Percentiles rank a stretch among this genome's conserved stretches.
Conservation (phyloP, 1,140 invertebrate genomes). For the Notospermus geniculatus region DNA sequence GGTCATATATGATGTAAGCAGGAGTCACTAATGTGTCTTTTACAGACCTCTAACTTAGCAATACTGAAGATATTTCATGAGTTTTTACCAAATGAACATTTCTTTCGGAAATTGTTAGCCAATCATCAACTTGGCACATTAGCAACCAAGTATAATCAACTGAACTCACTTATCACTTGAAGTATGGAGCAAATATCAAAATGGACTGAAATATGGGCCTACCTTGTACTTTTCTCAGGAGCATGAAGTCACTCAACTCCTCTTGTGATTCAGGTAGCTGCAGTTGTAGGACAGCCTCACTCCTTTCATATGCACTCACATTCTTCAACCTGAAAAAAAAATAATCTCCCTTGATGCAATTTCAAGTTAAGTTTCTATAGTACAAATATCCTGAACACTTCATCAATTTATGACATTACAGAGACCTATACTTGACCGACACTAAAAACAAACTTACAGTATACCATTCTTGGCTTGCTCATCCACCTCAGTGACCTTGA, state of each 20-base stretch:
- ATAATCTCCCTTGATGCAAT: too few relatives aligned
- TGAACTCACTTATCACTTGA: neutral
- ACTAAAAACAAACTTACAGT: conserved; percentile 45
- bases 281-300: conserved; percentile 23
- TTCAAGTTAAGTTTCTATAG: too few relatives aligned
- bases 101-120: too few relatives aligned
- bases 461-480: conserved; percentile 40
- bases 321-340: conserved; percentile 22
- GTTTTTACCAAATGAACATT: too few relatives aligned
- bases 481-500: conserved; percentile 48
- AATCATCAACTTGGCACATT: too few relatives aligned
- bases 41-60: too few relatives aligned
- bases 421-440: neutral
- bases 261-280: conserved; percentile 28
- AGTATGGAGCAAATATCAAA: neutral
- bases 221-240: conserved; percentile 16
- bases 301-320: conserved; percentile 19
- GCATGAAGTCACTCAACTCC: conserved; percentile 9
- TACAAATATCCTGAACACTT: too few relatives aligned
- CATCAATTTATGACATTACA: neutral
- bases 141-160: too few relatives aligned
- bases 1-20: too few relatives aligned
- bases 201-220: neutral
- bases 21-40: too few relatives aligned
- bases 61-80: too few relatives aligned